Conservation (phyloP, 2,797 vertebrate species). For the Dermochelys coriacea region DNA sequence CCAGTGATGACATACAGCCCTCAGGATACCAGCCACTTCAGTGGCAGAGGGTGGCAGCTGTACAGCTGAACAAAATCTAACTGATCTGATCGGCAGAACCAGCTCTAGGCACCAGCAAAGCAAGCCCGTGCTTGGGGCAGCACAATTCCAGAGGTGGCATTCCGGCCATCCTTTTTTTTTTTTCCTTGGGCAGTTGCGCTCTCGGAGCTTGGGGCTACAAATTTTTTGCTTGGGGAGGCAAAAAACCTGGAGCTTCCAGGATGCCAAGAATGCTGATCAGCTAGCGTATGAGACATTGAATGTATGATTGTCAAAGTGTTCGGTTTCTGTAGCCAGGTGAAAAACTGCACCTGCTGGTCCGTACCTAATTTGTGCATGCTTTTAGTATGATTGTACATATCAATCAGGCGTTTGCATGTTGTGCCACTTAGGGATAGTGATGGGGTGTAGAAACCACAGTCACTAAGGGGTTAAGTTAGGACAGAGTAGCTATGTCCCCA, state of each 20-base stretch:
- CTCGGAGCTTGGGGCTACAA: too few species aligned
- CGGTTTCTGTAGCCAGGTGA: not conserved
- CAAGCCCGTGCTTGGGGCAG: too few species aligned
- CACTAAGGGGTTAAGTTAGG: not conserved
- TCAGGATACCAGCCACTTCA: accelerated
- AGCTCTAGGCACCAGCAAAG: too few species aligned
- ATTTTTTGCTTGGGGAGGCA: too few species aligned
- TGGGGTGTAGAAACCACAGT: not conserved
- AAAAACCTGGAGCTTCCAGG: too few species aligned
- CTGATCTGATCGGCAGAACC: not conserved
- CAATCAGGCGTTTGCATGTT: accelerated
- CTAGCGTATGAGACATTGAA: not conserved
- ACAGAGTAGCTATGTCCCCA: not conserved
- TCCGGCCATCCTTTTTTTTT: too few species aligned
- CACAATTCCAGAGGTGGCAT: too few species aligned
- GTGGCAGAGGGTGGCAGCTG: not conserved
- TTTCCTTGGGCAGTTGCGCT: too few species aligned
- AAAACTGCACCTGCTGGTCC: not conserved
- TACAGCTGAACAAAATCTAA: constrained; percentile 4
- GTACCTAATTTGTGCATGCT: not conserved
- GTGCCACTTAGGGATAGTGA: accelerated
- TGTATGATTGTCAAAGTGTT: constrained; percentile 28
- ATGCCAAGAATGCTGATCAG: constrained; percentile 4
- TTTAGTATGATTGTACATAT: not conserved
- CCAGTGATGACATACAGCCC: not conserved